These are phyloP conservation scores for Passer montanus DNA, from an alignment of 2,113 vertebrate genomes.

Conservation along the genomic window DNA sequence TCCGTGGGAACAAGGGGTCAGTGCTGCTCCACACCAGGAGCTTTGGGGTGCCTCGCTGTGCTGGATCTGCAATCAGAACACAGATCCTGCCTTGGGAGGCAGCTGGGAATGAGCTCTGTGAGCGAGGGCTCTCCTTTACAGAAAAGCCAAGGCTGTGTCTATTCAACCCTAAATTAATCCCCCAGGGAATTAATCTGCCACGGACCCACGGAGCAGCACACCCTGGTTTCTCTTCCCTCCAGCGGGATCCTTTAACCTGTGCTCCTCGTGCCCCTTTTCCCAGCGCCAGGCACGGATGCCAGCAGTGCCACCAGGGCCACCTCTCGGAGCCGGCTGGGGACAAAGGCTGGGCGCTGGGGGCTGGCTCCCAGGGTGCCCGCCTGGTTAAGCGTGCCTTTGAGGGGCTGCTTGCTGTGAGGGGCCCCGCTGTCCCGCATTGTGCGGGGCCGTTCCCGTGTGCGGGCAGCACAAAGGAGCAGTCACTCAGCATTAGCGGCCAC, in stretches of 20 bases:
- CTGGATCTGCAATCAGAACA: neutral
- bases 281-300: neutral
- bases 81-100: too few relatives aligned
- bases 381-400: constrained; percentile 45
- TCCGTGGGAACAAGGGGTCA: neutral
- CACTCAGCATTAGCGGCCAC: constrained; percentile 43
- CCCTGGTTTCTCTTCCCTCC: neutral
- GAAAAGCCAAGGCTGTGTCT: neutral
- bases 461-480: constrained; percentile 51
- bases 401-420: neutral
- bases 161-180: neutral
- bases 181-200: neutral
- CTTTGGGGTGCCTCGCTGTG: rapidly evolving
- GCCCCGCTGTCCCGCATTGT: neutral
- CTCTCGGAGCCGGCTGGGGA: neutral
- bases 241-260: neutral
- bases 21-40: neutral
- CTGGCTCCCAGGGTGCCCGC: constrained; percentile 1
- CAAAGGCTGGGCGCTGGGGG: neutral
- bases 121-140: rapidly evolving
- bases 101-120: neutral
- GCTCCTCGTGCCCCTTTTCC: neutral
- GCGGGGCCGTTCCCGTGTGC: constrained; percentile 41
- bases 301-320: neutral
- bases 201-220: neutral